Base-by-base conservation (phyloP, 2,797 vertebrate genomes). In the Sebastes iracundus region DNA sequence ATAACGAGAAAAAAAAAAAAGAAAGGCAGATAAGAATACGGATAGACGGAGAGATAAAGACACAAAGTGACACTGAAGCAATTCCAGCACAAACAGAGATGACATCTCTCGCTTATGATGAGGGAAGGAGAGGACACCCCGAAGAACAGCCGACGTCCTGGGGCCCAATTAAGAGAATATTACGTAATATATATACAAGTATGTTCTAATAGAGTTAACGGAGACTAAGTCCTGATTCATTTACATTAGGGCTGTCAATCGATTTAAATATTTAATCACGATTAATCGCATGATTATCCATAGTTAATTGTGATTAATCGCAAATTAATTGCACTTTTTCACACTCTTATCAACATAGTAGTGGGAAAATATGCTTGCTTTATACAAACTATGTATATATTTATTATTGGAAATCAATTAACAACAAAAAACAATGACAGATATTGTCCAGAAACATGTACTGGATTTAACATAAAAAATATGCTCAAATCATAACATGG, bases 1-100 rank as follows among this genome's bases (percentile, higher is more conserved):
- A 93, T 93, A 93, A 95, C 89, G 91, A 92, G 87, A 35, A 66
- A 71, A 84, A 46, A 27, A 53, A 70, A 14, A 38, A 42, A 67
- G n/a, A 79, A 79, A 88, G 77, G 71, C 61, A 79, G 83, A 88
- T 77, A 72, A 81, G 79, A 80, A 81, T 30, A 75, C 68, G 81
- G 85, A 91, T 61, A 90, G 84, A 86, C 71, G 23, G 58, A 30
- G 59, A 75, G 70, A 90, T 83, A 76, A 81, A 80, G 81, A 85
- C 55, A 42, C 55, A 82, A 80, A 81, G 85, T 85, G 83, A 87
- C 83, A 84, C 75, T 20, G 78, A 82, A 33, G 82, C 67, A 74
- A 74, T 74, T 72, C 27, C 61, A 56, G 81, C 84, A 68, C 58
- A 85, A 72, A 85, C 62, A 67, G n/a, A 72, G 66, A 81, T 59